A percentile compares a stretch with the other conserved stretches of the same genome.
These are phyloP conservation scores for Brachionus rubens DNA, from an alignment of 1,140 invertebrate species.

Conservation along the genomic window DNA sequence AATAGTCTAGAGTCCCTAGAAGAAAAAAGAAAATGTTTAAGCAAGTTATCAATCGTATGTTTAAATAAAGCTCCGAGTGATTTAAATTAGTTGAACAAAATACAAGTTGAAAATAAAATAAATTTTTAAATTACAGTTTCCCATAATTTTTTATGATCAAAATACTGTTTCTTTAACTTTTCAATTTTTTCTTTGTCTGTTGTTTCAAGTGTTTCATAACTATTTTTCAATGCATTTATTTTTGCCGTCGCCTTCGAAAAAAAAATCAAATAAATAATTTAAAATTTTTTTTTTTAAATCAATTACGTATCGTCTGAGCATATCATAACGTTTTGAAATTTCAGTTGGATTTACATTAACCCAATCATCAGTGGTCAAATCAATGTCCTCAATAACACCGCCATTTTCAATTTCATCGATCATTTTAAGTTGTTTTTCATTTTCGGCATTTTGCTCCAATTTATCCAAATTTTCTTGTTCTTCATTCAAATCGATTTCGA, in stretches of 20 bases:
- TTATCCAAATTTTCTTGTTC: slow-evolving; percentile 20
- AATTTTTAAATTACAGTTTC: too few species aligned
- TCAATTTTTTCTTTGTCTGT: slow-evolving; percentile 42
- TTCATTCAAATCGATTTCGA: slow-evolving; percentile 24
- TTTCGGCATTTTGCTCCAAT: slow-evolving; percentile 36
- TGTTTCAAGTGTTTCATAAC: slow-evolving; percentile 12
- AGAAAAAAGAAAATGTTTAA: too few species aligned
- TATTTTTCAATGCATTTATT: slow-evolving; percentile 27
- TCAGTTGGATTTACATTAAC: slow-evolving; percentile 43
- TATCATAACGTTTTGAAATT: slow-evolving; percentile 38
- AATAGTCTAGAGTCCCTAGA: too few species aligned
- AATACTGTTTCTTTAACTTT: slow-evolving; percentile 44
- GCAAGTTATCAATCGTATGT: too few species aligned
- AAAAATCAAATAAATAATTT: not conserved
- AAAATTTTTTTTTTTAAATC: not conserved
- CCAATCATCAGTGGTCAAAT: slow-evolving; percentile 43
- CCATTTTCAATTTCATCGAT: slow-evolving; percentile 35
- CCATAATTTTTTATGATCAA: slow-evolving; percentile 45
- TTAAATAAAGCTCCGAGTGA: too few species aligned
- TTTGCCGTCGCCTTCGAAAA: slow-evolving; percentile 28
- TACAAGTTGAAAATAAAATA: too few species aligned
- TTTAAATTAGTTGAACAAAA: too few species aligned
- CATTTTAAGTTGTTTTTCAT: slow-evolving; percentile 42
- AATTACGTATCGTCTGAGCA: slow-evolving; percentile 44
- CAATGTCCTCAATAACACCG: slow-evolving; percentile 37